Base-by-base conservation (phyloP, 2,113 vertebrate genomes). In the Aviceda subcristata region DNA sequence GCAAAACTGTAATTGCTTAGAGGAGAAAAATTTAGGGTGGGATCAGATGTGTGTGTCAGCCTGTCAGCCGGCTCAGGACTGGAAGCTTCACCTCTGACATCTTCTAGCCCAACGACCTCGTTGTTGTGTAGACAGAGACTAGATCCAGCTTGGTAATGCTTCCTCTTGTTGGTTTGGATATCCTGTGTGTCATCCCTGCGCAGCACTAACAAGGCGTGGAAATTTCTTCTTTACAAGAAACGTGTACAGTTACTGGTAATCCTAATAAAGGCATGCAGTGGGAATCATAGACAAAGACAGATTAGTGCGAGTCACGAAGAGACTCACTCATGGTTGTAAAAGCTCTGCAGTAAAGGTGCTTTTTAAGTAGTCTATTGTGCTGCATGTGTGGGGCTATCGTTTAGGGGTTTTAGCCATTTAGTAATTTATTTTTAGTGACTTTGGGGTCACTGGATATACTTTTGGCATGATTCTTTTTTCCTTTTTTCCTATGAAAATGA, bases 161-260 rank as follows among this genome's bases (percentile, higher is more conserved):
- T 72, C 38, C 63, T 68, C 43, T 18, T 26, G 14, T 66, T 91
- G 71, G 68, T 69, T 77, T 86, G 43, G 66, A 84, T 90, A 88
- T 94, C 92, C 87, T 89, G 86, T 97, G 97, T 88, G 94, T 96
- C 71, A 97, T 96, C 75, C 34, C 72, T 90, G 56, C 90, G 67
- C 39, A 30, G 84, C 59, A 62, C 81, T 69, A 75, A 48, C 3
- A 9, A 88, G 81, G 62, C 6, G 1, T 80, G 90, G 94, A 90
- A 97, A 94, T 93, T 55, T 90, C 87, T 94, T 8, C 91, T 74
- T 15, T 68, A 78, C 82, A 64, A 81, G 89, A 90, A 34, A 14
- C 0, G 1, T 62, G 63, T 63, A 38, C 66, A 51, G 36, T 97
- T 97, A 56, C 93, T 38, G 77, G 87, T 57, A 96, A 55, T 59